Evolutionary conservation across 2,113 vertebrate genomes (phyloP), one percentile per base, ranked within the genome.

Genomic region (Dermatemys mawii): DNA sequence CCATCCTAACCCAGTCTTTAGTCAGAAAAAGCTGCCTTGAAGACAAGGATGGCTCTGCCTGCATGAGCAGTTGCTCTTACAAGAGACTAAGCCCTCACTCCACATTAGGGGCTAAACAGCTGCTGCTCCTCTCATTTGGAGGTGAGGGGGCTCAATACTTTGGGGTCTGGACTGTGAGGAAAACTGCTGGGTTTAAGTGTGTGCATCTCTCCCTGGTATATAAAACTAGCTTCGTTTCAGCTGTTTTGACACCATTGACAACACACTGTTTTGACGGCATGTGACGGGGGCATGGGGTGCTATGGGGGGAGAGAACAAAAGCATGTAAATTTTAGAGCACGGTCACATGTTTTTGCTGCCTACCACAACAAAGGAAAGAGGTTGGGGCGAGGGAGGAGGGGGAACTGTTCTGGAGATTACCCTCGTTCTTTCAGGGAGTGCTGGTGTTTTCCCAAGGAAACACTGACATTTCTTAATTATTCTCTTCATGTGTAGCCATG

Each of bases 391-490:
- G n/a, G n/a, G n/a, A n/a, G n/a, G n/a, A 95, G 10, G 60, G 63
- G 51, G 76, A 78, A 51, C 92, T 94, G 83, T 92, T 91, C 38
- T 0, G 24, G 90, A 96, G 87, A 94, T 95, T 87, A 92, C 94
- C 88, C 88, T 94, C 92, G n/a, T 96, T 89, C 92, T 95, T 94
- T 84, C 76, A 87, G 93, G 94, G 57, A 32, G 2, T 7, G 3
- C 16, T 93, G 63, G 93, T 92, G 92, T 97, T 97, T 97, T 97
- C 94, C 92, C 93, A 93, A 96, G 94, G 96, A 98, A 93, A 95
- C 95, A 90, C 91, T 98, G 97, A 95, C 97, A 96, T 98, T 98
- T 97, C 97, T 97, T 98, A 98, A 98, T 98, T 98, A 97, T 94
- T 97, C 92, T 97, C 92, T 96, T 98, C 97, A 94, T 97, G 97